Conservation (phyloP, 2,113 vertebrate genomes). For the Brienomyrus longianalis region DNA sequence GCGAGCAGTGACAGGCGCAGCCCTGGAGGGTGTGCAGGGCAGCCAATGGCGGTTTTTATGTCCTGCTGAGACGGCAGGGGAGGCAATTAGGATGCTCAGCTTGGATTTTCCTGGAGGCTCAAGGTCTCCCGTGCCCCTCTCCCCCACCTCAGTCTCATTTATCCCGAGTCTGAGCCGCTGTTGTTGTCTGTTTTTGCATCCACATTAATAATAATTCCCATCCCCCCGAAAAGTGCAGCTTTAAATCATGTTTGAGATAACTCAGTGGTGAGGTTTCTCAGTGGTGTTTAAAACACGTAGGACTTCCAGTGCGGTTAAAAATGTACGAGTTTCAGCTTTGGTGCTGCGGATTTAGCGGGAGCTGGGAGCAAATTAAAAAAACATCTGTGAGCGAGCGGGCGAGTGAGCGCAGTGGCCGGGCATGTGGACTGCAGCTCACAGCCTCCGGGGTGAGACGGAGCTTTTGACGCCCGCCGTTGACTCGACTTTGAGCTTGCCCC, state of each 20-base stretch:
- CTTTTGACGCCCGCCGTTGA: conserved; percentile 10
- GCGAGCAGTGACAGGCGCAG: conserved; percentile 29
- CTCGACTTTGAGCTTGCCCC: neutral
- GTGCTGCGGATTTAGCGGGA: neutral
- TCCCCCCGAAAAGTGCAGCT: neutral
- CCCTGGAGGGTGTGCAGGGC: neutral
- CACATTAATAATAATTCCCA: neutral
- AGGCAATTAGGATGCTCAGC: conserved; percentile 55
- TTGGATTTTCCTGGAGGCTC: conserved; percentile 42
- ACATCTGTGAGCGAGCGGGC: neutral
- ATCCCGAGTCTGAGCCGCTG: neutral
- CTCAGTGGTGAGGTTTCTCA: neutral
- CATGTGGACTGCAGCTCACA: neutral
- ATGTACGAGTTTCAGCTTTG: neutral
- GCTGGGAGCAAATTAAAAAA: neutral
- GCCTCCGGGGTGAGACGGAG: neutral
- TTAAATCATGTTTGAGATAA: neutral
- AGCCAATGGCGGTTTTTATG: conserved; percentile 36
- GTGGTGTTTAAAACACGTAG: neutral
- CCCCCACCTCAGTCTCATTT: neutral
- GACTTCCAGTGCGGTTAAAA: neutral
- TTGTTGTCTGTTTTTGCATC: neutral
- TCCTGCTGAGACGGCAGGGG: conserved; percentile 46
- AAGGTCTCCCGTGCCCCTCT: conserved; percentile 12
- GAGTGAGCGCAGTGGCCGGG: neutral